Base-by-base conservation (phyloP, 2,888 invertebrate species). In the Folsomia manolachei region DNA sequence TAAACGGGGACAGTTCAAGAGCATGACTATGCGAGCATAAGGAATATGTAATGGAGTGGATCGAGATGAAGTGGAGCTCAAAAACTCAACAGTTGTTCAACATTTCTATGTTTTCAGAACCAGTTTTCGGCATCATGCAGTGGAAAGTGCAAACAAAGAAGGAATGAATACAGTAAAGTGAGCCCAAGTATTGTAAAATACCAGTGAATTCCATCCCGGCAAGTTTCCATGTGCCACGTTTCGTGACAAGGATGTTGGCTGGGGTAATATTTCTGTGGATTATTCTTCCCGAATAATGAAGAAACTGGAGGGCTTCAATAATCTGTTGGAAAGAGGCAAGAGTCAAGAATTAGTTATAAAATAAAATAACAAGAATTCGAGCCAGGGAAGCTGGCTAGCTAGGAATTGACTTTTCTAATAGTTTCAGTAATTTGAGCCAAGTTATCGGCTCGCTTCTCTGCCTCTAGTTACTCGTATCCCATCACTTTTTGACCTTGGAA, bases 201-300 rank as follows among this genome's bases (percentile, higher is more conserved):
- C 96, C 95, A 79, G 90, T 88, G 85, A 97, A 97, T 83, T 97
- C 96, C 77, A 98, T 88, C 26, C 97, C 97, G 65, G 92, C 93
- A 73, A 98, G 88, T 84, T 98, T 98, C 98, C 98, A 98, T 60
- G 94, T 93, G 78, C 97, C 95, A 72, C 91, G 89, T 84, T 92
- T 94, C 68, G 95, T 95, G 78, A 98, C 56, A 81, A 97, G 88
- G 81, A 98, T 91, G 81, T 93, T 93, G 80, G 91, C 91, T 1
- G 97, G 97, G 83, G 94, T 96, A 62, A 98, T 90, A 86, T 98
- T 98, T 82, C 95, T 90, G 84, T 98, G 98, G 78, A 97, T 88
- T 82, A 93, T 89, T 84, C 91, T 91, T 80, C 91, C 90, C 52
- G 90, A 90, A 86, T 93, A 91, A 86, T 98, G 97, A 77, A 98